Base-by-base conservation (phyloP, 2,113 vertebrate genomes). In the Mirounga angustirostris region DNA sequence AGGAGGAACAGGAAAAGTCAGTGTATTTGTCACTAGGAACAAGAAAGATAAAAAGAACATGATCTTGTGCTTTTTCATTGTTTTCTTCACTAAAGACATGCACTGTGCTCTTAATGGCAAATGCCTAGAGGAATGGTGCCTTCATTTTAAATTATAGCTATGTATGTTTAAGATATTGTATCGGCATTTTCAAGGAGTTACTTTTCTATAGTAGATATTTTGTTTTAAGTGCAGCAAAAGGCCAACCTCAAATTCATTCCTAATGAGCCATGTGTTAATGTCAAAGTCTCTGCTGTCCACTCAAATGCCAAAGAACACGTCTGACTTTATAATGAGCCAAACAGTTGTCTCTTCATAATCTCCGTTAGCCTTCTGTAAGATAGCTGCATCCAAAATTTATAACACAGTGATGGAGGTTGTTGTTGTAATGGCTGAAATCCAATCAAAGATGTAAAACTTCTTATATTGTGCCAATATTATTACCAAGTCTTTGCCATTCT, bases 311-410 rank as follows among this genome's bases (percentile, higher is more conserved):
- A 95, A 95, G 97, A 99, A 98, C 96, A 97, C 96, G 98, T 99
- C 97, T 98, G 98, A 99, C 98, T 99, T 97, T 98, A 94, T 97
- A 98, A 99, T 98, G 98, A 99, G 98, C 98, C 98, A 98, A 98
- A 98, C 92, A 98, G 96, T 99, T 98, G 97, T 99, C 98, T 98
- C 97, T 98, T 98, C 96, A 97, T 98, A 99, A 98, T 98, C 98
- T 98, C 97, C 81, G 96, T 97, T 98, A 98, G 97, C 98, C 98
- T 99, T 99, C 98, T 99, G 98, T 98, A 98, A 97, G 94, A 89
- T 98, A 98, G 98, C 98, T 73, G 46, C 96, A 98, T 99, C 98
- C 98, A 98, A 98, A 98, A 98, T 98, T 98, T 98, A 87, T 91
- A 98, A 54, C 94, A 54, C 80, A 95, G 16, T 74, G 91, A 94